phyloP scores from a whole-genome alignment of 2,888 invertebrate species.

The Phytoseiulus persimilis region DNA sequence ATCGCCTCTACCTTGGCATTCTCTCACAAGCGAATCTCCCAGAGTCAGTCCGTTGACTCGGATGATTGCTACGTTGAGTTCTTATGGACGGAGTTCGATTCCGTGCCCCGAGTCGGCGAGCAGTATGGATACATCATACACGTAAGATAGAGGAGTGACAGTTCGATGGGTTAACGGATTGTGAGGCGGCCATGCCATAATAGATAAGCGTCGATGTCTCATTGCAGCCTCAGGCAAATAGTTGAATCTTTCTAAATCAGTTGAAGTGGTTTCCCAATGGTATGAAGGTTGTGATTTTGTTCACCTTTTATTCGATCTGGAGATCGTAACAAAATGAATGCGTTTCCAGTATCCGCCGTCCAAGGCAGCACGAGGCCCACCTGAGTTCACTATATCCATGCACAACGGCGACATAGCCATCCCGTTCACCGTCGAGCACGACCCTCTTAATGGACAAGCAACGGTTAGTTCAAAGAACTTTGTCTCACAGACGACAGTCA shows the following conservation, averaged over 20 bases:
- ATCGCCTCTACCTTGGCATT: slow-evolving; percentile 28
- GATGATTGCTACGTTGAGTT: slow-evolving; percentile 34
- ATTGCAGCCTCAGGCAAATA: background rate
- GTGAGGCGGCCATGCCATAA: too few relatives aligned
- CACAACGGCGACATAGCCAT: slow-evolving; percentile 27
- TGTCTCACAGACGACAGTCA: background rate
- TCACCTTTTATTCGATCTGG: too few relatives aligned
- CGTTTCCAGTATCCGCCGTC: background rate
- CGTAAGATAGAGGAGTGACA: background rate
- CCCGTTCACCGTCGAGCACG: slow-evolving; percentile 24
- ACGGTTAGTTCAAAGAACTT: slow-evolving; percentile 1
- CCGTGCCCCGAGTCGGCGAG: slow-evolving; percentile 15
- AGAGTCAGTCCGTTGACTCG: background rate
- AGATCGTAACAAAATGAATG: background rate
- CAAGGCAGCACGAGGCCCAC: slow-evolving; percentile 22
- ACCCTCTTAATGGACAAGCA: slow-evolving; percentile 20
- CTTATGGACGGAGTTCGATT: slow-evolving; percentile 27
- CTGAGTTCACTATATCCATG: slow-evolving; percentile 24
- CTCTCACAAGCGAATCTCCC: slow-evolving; percentile 26
- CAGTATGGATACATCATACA: slow-evolving; percentile 25
- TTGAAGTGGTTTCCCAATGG: background rate
- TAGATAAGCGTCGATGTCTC: background rate
- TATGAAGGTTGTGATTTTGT: too few relatives aligned
- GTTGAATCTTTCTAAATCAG: background rate
- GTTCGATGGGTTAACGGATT: too few relatives aligned